Percentiles rank a stretch among this genome's conserved stretches.
phyloP scores from a whole-genome alignment of 37 sponge, comb jelly and placozoan species.

The Petrosia ficiformis region DNA sequence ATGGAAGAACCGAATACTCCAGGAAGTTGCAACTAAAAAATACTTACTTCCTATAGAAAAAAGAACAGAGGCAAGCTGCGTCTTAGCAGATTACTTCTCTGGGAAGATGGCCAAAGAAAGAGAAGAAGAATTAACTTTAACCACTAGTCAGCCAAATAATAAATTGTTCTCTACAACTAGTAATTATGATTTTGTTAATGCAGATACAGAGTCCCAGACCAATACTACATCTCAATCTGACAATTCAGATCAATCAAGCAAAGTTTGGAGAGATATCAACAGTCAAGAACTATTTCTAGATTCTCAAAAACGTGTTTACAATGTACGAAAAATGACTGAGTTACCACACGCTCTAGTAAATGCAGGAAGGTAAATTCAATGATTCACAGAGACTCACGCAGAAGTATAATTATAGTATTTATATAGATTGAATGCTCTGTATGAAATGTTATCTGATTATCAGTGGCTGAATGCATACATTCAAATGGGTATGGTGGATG shows the following conservation, averaged over 20 bases:
- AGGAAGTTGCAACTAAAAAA: constrained; percentile 9
- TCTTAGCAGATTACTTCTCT: constrained; percentile 60
- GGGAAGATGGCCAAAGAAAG: constrained; percentile 9
- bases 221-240: background rate
- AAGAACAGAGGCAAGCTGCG: background rate
- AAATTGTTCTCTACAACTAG: too few relatives aligned
- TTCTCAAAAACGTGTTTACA: constrained; percentile 29
- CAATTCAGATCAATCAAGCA: too few relatives aligned
- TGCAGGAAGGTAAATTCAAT: background rate
- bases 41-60: constrained; percentile 21
- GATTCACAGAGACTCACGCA: background rate
- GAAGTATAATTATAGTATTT: background rate
- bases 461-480: constrained; percentile 48
- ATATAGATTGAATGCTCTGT: constrained; percentile 18
- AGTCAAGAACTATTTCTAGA: constrained; percentile 31
- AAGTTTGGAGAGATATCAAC: background rate
- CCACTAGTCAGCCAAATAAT: too few relatives aligned
- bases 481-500: constrained; percentile 18
- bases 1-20: constrained; percentile 29
- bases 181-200: background rate
- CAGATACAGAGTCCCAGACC: background rate
- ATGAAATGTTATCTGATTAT: constrained; percentile 46
- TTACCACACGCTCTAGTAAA: constrained; percentile 55
- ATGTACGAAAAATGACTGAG: constrained; percentile 58
- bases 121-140: background rate